Evolutionary conservation across 2,888 invertebrate species (phyloP).

Genomic region (Nycteola revayana): DNA sequence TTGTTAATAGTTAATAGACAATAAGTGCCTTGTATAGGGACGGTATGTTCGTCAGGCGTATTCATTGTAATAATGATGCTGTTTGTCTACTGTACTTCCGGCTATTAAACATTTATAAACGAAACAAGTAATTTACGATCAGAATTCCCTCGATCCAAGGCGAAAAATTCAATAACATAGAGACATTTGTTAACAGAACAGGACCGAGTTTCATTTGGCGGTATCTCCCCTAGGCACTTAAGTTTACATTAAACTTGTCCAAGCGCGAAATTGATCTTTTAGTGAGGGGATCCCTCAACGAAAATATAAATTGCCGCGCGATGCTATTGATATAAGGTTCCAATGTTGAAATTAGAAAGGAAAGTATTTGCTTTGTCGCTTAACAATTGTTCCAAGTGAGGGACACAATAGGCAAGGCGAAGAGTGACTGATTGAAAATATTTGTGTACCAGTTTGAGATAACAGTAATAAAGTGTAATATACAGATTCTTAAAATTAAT

Average conservation of each 20-base stretch:
- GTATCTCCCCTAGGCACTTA: constrained; percentile 71
- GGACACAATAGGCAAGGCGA: background rate
- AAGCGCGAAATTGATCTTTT: constrained; percentile 82
- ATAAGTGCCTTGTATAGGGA: too few species aligned
- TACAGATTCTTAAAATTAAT: too few species aligned
- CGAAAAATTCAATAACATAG: constrained; percentile 69
- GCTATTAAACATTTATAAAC: constrained; percentile 21
- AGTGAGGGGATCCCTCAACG: constrained; percentile 69
- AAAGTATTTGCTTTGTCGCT: constrained; percentile 32
- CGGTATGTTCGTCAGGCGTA: too few species aligned
- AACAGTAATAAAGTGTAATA: too few species aligned
- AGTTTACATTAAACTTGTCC: constrained; percentile 79
- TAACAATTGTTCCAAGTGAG: constrained; percentile 24
- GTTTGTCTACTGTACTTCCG: constrained; percentile 9
- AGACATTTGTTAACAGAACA: constrained; percentile 68
- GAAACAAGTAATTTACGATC: constrained; percentile 32
- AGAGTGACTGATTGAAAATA: too few species aligned
- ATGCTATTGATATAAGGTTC: constrained; percentile 64
- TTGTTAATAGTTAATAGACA: too few species aligned
- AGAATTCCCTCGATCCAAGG: constrained; percentile 42
- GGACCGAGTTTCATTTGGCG: constrained; percentile 67
- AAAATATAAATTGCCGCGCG: constrained; percentile 72
- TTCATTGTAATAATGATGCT: background rate
- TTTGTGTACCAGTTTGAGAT: too few species aligned
- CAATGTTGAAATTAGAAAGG: constrained; percentile 37